phyloP scores from a whole-genome alignment of 2,888 invertebrate species.

The Tubulanus polymorphus region DNA sequence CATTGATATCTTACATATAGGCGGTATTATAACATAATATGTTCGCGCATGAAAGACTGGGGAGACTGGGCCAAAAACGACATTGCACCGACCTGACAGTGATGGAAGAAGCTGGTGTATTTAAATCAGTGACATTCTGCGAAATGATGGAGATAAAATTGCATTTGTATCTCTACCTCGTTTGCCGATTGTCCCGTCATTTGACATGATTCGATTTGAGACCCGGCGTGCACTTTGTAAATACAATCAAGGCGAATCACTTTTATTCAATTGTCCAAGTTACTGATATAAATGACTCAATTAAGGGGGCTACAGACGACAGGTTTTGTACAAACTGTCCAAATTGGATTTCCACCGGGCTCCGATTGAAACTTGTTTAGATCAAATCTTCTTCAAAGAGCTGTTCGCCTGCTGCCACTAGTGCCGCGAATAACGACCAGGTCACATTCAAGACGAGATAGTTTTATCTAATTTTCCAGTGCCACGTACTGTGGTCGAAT shows the following conservation, averaged over 20 bases:
- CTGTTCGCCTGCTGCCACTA: neutral
- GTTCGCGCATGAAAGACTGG: no score
- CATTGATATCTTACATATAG: no score
- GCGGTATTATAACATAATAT: no score
- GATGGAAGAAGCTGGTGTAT: no score
- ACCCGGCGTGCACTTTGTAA: conserved; percentile 2
- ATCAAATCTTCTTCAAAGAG: conserved; percentile 1
- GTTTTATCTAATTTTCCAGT: no score
- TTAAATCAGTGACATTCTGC: no score
- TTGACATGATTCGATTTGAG: conserved; percentile 1
- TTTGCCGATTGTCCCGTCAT: neutral
- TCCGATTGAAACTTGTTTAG: neutral
- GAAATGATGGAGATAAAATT: no score
- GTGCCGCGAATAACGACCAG: no score
- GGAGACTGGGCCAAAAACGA: no score
- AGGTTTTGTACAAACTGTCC: neutral
- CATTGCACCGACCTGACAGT: no score
- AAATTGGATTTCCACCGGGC: neutral
- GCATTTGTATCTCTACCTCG: neutral
- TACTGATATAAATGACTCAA: conserved; percentile 1
- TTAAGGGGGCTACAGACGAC: neutral
- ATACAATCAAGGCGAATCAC: conserved; percentile 1
- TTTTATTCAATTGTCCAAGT: neutral
- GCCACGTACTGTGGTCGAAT: no score
- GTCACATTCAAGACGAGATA: no score